Conservation (phyloP, 2,888 invertebrate species). For the Drosophila differens region DNA sequence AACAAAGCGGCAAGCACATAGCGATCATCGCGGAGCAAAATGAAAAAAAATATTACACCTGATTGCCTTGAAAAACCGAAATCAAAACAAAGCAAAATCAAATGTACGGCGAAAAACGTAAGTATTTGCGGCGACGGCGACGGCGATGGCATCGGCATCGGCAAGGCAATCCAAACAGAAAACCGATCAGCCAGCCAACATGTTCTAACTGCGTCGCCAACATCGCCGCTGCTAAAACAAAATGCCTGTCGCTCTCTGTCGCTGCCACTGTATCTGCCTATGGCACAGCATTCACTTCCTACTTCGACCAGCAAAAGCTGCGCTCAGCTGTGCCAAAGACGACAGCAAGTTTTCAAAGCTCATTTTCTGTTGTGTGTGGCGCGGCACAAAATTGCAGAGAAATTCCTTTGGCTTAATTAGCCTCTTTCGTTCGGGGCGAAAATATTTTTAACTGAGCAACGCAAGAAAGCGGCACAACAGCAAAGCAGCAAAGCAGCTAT, state of each 20-base stretch:
- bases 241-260: slow-evolving; percentile 32
- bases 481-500: slow-evolving; percentile 53
- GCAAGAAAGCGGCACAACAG: slow-evolving; percentile 81
- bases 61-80: slow-evolving; percentile 77
- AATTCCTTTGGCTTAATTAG: slow-evolving; percentile 83
- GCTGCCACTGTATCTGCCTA: slow-evolving; percentile 2
- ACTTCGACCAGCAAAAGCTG: slow-evolving; percentile 53
- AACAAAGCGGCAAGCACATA: slow-evolving; percentile 48
- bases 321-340: slow-evolving; percentile 62
- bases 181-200: slow-evolving; percentile 67
- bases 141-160: slow-evolving; percentile 11
- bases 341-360: slow-evolving; percentile 75
- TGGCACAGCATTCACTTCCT: slow-evolving; percentile 52
- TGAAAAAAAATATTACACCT: slow-evolving; percentile 70
- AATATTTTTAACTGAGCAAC: slow-evolving; percentile 81
- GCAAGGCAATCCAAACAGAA: slow-evolving; percentile 62
- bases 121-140: slow-evolving; percentile 60
- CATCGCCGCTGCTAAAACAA: slow-evolving; percentile 34
- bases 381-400: slow-evolving; percentile 78
- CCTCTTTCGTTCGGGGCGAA: slow-evolving; percentile 81
- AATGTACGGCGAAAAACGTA: slow-evolving; percentile 57
- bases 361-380: slow-evolving; percentile 66
- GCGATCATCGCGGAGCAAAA: slow-evolving; percentile 42
- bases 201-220: slow-evolving; percentile 69
- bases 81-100: slow-evolving; percentile 71